Conservation (phyloP, 2,888 invertebrate genomes). For the Dermolepida albohirtum region DNA sequence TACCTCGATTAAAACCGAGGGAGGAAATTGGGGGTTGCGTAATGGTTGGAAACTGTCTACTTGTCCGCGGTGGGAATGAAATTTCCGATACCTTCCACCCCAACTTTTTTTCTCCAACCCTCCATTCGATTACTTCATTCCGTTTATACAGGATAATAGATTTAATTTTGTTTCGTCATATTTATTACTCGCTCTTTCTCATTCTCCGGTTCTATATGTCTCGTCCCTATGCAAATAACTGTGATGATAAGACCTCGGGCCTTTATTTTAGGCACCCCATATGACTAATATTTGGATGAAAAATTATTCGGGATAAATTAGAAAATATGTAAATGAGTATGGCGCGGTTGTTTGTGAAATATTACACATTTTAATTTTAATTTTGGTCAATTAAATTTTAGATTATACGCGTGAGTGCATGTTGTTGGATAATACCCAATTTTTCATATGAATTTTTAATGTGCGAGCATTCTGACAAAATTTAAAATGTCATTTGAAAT, state of each 20-base stretch:
- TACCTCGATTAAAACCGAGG: conserved; percentile 1
- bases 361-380: conserved; percentile 15
- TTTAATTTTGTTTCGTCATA: conserved; percentile 25
- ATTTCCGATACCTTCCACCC: too few species aligned
- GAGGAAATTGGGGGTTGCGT: neutral
- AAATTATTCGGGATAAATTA: conserved; percentile 26
- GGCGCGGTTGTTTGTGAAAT: neutral
- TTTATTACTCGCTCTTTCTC: neutral
- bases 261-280: conserved; percentile 11
- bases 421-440: too few species aligned
- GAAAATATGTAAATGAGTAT: conserved; percentile 24
- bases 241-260: conserved; percentile 13
- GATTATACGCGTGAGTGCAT: too few species aligned
- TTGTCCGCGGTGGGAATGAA: too few species aligned
- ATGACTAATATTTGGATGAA: conserved; percentile 18
- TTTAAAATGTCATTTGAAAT: too few species aligned
- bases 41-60: too few species aligned
- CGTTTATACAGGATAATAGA: conserved; percentile 11
- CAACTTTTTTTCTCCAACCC: neutral
- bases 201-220: neutral
- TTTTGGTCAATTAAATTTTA: conserved; percentile 13
- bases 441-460: too few species aligned
- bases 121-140: neutral
- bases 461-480: too few species aligned
- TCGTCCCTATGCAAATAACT: conserved; percentile 17